Evolutionary conservation across 2,888 invertebrate genomes (phyloP).

Genomic region (Platycheirus albimanus): DNA sequence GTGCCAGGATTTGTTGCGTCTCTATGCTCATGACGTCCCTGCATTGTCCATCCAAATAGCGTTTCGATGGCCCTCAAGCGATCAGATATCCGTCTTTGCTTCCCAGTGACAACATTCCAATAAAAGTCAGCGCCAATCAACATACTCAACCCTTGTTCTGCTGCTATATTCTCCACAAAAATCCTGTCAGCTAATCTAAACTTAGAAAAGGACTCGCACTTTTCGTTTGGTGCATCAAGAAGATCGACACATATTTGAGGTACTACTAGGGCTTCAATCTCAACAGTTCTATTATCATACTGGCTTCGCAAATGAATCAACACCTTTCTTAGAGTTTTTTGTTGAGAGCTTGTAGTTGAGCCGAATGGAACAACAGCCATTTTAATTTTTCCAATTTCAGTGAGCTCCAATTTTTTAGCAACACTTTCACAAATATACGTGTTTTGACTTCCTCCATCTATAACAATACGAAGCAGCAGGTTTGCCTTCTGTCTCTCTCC

Average conservation of each 20-base stretch:
- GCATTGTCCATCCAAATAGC: slow-evolving; percentile 29
- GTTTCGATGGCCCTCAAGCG: slow-evolving; percentile 13
- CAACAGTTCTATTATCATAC: slow-evolving; percentile 2
- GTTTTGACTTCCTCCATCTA: not conserved
- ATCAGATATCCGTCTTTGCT: not conserved
- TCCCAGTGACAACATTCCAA: slow-evolving; percentile 5
- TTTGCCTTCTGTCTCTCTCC: slow-evolving; percentile 12
- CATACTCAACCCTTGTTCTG: not conserved
- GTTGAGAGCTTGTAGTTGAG: not conserved
- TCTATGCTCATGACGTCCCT: slow-evolving; percentile 6
- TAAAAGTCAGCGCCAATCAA: not conserved
- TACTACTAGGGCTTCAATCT: slow-evolving; percentile 35
- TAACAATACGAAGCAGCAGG: slow-evolving; percentile 11
- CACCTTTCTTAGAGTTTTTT: not conserved
- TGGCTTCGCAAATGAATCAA: slow-evolving; percentile 13
- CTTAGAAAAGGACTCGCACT: not conserved
- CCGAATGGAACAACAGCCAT: slow-evolving; percentile 18
- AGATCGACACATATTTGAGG: slow-evolving; percentile 16
- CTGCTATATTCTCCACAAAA: not conserved
- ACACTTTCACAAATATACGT: slow-evolving; percentile 1
- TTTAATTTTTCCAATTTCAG: not conserved
- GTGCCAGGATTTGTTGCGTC: not conserved
- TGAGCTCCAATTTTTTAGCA: not conserved
- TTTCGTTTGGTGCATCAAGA: slow-evolving; percentile 1
- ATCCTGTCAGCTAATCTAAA: slow-evolving; percentile 17